Conservation (phyloP, 2,113 vertebrate genomes). For the Rhabdomys dilectus region DNA sequence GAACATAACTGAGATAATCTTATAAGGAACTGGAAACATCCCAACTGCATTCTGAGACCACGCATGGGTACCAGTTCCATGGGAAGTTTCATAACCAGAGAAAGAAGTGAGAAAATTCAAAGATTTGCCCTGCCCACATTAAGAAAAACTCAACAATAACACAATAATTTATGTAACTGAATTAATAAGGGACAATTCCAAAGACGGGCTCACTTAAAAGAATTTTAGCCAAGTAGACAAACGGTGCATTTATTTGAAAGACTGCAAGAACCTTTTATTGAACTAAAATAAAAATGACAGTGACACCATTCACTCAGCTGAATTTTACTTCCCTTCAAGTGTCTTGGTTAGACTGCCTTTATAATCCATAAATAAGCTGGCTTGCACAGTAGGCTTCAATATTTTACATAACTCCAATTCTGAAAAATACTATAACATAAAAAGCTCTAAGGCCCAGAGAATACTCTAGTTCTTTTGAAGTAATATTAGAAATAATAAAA, state of each 20-base stretch:
- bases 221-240: slow-evolving; percentile 34
- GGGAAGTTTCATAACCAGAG: neutral
- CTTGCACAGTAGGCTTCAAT: slow-evolving; percentile 32
- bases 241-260: neutral
- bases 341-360: neutral
- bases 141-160: slow-evolving; percentile 47
- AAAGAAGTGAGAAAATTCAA: neutral
- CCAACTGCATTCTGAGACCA: neutral
- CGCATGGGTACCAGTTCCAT: neutral
- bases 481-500: slow-evolving; percentile 59
- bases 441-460: neutral
- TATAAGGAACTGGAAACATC: neutral
- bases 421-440: slow-evolving; percentile 50
- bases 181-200: slow-evolving; percentile 42
- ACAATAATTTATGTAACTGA: neutral
- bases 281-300: neutral
- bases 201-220: slow-evolving; percentile 23
- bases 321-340: slow-evolving; percentile 37
- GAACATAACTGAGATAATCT: neutral
- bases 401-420: slow-evolving; percentile 34
- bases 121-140: neutral
- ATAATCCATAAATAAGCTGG: slow-evolving; percentile 32
- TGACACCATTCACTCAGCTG: neutral
- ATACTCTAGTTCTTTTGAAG: slow-evolving; percentile 39
- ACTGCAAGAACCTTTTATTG: slow-evolving; percentile 41